Evolutionary conservation across 2,888 invertebrate species (phyloP).

Genomic region (Hemaris fuciformis): DNA sequence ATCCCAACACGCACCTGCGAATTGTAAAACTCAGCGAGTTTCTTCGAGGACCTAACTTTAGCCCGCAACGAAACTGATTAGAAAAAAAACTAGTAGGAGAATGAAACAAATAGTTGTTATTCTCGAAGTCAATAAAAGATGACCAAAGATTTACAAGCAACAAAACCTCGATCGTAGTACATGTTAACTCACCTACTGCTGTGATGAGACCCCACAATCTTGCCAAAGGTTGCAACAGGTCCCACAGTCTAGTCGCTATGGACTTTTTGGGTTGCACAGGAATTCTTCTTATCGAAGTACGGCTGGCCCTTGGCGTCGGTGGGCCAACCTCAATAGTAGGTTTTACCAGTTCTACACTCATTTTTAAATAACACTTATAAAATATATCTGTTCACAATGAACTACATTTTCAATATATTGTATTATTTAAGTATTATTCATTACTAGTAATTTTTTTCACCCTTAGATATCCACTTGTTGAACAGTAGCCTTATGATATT

Average conservation of each 20-base stretch:
- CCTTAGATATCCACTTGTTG: background rate
- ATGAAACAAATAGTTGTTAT: too few species aligned
- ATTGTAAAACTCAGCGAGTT: too few species aligned
- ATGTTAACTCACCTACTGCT: conserved; percentile 59
- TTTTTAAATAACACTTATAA: conserved; percentile 15
- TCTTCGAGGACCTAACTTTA: too few species aligned
- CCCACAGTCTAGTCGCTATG: conserved; percentile 65
- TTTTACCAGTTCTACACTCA: conserved; percentile 52
- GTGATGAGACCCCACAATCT: conserved; percentile 73
- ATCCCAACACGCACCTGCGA: too few species aligned
- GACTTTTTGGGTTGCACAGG: conserved; percentile 53
- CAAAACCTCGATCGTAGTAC: too few species aligned
- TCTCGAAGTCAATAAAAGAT: too few species aligned
- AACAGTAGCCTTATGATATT: background rate
- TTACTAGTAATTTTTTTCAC: background rate
- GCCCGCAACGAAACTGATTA: too few species aligned
- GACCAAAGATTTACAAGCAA: too few species aligned
- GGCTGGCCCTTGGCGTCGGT: conserved; percentile 40
- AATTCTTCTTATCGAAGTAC: conserved; percentile 39
- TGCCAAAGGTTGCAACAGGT: conserved; percentile 67
- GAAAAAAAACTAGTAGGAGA: too few species aligned
- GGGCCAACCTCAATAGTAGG: conserved; percentile 42
- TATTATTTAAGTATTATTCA: background rate
- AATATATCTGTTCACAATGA: background rate
- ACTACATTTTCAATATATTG: background rate